A percentile compares a stretch with the other conserved stretches of the same genome.
Conservation (phyloP, 2,888 invertebrate species). For the Crossocerus cetratus region DNA sequence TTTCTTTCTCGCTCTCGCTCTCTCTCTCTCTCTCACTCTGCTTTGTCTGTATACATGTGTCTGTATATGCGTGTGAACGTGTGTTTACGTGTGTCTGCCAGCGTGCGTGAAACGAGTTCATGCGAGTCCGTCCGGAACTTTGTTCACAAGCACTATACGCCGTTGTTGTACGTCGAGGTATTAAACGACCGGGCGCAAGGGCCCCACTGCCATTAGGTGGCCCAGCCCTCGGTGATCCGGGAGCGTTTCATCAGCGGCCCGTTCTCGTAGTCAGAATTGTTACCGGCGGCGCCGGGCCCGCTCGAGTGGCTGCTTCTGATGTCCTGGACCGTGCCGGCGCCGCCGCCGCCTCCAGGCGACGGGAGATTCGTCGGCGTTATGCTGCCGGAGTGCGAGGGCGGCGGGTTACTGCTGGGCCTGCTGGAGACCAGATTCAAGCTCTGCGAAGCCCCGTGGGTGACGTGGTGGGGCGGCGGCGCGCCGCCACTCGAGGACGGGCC, state of each 20-base stretch:
- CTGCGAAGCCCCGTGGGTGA: constrained; percentile 67
- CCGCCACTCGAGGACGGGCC: constrained; percentile 70
- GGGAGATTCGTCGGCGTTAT: constrained; percentile 91
- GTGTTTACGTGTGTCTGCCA: background rate
- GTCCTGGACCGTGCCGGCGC: constrained; percentile 77
- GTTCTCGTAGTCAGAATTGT: constrained; percentile 81
- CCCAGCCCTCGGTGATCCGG: constrained; percentile 93
- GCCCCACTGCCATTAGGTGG: constrained; percentile 83
- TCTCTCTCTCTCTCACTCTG: constrained; percentile 10
- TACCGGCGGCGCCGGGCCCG: constrained; percentile 76
- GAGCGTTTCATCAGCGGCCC: constrained; percentile 88
- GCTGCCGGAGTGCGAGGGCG: constrained; percentile 81
- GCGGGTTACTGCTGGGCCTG: constrained; percentile 74
- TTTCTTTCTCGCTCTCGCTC: constrained; percentile 23
- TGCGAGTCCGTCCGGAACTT: constrained; percentile 53
- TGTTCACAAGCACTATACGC: constrained; percentile 63
- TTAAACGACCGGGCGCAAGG: constrained; percentile 55
- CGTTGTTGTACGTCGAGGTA: constrained; percentile 67
- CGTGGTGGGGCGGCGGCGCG: constrained; percentile 69
- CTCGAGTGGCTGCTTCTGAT: constrained; percentile 75
- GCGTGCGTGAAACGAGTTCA: constrained; percentile 27
- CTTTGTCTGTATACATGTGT: background rate
- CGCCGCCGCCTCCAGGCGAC: constrained; percentile 78
- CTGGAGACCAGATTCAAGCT: constrained; percentile 72
- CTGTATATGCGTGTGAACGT: background rate